phyloP scores from a whole-genome alignment of 2,797 vertebrate genomes.

The Lepilemur ruficaudatus region DNA sequence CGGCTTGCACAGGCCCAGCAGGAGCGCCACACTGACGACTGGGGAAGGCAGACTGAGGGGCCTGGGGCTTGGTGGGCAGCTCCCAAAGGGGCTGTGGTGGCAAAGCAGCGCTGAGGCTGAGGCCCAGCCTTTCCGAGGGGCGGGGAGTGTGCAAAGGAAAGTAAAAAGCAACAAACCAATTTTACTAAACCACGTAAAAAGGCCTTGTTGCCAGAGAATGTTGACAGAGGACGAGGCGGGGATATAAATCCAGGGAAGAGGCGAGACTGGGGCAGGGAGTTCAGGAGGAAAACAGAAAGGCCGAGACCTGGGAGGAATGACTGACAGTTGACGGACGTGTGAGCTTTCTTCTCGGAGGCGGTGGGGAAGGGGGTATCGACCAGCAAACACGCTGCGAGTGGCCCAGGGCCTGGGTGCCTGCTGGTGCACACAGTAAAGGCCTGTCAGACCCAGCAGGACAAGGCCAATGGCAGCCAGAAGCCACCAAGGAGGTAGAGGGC shows the following conservation, averaged over 20 bases:
- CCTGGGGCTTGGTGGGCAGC: not conserved
- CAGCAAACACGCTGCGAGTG: accelerated
- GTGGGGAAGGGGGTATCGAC: not conserved
- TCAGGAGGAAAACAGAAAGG: not conserved
- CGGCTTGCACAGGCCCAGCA: not conserved
- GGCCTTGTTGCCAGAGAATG: accelerated
- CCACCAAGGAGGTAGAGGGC: not conserved
- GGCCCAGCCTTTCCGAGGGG: not conserved
- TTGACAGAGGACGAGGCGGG: not conserved
- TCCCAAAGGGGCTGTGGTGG: not conserved
- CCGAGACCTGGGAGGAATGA: not conserved
- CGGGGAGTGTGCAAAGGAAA: not conserved
- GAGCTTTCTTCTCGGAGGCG: not conserved
- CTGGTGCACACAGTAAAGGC: not conserved
- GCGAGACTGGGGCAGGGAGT: too few species aligned
- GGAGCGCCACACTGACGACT: not conserved
- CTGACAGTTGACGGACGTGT: accelerated
- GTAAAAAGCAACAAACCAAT: not conserved
- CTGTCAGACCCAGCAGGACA: not conserved
- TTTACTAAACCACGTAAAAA: not conserved
- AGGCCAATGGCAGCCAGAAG: not conserved
- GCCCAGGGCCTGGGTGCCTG: not conserved
- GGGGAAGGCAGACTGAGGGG: not conserved
- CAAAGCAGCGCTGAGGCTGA: not conserved
- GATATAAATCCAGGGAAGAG: too few species aligned